A percentile compares a stretch with the other conserved stretches of the same genome.
These are phyloP conservation scores for Alentia gelatinosa DNA, from an alignment of 2,888 invertebrate species.

Conservation along the genomic window DNA sequence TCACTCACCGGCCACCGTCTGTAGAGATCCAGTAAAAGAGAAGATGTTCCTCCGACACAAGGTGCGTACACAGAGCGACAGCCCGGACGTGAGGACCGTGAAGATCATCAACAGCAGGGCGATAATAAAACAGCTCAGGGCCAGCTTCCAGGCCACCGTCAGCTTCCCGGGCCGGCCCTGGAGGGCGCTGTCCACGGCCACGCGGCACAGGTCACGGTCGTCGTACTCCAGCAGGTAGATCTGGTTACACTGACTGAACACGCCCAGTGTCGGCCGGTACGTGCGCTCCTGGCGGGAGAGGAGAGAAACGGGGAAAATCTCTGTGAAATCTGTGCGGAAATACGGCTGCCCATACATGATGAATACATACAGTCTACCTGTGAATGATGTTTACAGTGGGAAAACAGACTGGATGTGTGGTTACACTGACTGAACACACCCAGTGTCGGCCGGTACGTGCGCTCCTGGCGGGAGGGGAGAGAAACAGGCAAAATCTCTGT, in stretches of 20 bases:
- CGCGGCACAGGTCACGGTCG: conserved; percentile 76
- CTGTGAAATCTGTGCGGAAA: too few relatives aligned
- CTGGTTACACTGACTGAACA: conserved; percentile 89
- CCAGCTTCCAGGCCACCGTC: conserved; percentile 90
- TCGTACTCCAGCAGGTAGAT: conserved; percentile 79
- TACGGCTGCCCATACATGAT: too few relatives aligned
- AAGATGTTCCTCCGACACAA: conserved; percentile 92
- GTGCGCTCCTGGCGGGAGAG: conserved; percentile 57
- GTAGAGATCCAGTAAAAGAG: conserved; percentile 90
- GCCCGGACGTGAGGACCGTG: conserved; percentile 87
- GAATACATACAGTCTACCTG: too few relatives aligned
- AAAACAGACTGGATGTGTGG: conserved; percentile 80
- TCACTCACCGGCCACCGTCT: conserved; percentile 88
- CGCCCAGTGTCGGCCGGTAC: conserved; percentile 88
- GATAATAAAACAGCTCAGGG: conserved; percentile 86
- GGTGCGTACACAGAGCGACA: conserved; percentile 90
- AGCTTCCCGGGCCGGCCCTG: conserved; percentile 84
- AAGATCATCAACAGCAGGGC: conserved; percentile 87
- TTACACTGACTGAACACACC: conserved; percentile 91
- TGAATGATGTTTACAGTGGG: too few relatives aligned
- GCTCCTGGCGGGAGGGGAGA: conserved; percentile 44
- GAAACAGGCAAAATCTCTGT: not conserved
- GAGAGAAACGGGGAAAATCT: not conserved
- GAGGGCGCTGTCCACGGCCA: conserved; percentile 75
- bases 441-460: conserved; percentile 85